phyloP scores from a whole-genome alignment of 2,797 vertebrate species.

The Lemur catta region DNA sequence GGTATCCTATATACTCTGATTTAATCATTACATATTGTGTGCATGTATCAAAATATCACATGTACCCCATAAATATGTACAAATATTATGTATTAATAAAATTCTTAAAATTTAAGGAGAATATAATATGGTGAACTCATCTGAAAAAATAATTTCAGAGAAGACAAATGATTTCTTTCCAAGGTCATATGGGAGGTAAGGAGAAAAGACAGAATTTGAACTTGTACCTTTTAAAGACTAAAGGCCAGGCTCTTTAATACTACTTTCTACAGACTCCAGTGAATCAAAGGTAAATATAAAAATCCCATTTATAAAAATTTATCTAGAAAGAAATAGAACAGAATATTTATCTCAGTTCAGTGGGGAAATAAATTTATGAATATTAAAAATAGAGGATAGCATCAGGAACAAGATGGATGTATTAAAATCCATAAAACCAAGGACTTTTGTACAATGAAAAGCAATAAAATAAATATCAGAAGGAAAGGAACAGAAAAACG shows the following conservation, averaged over 20 bases:
- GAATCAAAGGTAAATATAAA: slow-evolving; percentile 46
- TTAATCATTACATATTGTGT: not conserved
- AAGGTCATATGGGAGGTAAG: not conserved
- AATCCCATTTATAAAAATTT: slow-evolving; percentile 52
- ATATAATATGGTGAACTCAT: not conserved
- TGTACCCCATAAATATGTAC: not conserved
- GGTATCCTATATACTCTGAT: not conserved
- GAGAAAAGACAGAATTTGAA: slow-evolving; percentile 50
- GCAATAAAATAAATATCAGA: slow-evolving; percentile 68
- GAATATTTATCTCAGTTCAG: slow-evolving; percentile 62
- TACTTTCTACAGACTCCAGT: not conserved
- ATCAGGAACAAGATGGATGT: slow-evolving; percentile 64
- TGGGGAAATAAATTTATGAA: slow-evolving; percentile 63
- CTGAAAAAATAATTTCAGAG: not conserved
- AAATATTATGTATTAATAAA: not conserved
- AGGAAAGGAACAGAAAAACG: slow-evolving; percentile 44
- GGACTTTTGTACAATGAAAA: slow-evolving; percentile 41
- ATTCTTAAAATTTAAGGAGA: not conserved
- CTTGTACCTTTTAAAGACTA: slow-evolving; percentile 1
- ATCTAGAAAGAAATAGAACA: slow-evolving; percentile 55
- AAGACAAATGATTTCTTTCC: not conserved
- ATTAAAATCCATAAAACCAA: slow-evolving; percentile 60
- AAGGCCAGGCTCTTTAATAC: slow-evolving; percentile 19
- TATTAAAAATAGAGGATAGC: slow-evolving; percentile 65
- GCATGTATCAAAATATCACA: not conserved